Evolutionary conservation across 2,797 vertebrate genomes (phyloP).

Genomic region (Rhodeus uyekii): DNA sequence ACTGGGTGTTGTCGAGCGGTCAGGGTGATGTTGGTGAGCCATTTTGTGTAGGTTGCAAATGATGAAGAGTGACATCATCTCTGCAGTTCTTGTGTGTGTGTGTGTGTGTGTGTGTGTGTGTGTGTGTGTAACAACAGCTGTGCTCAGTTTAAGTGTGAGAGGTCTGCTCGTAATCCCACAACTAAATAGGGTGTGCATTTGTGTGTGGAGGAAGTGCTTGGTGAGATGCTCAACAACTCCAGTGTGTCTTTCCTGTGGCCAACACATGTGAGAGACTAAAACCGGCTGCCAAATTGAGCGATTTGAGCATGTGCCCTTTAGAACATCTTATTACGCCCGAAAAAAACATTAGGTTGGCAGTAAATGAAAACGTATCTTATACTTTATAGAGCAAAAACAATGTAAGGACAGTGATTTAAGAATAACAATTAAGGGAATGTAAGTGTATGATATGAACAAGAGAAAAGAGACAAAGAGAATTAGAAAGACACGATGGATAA

Average conservation of each 20-base stretch:
- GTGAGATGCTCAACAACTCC: constrained; percentile 30
- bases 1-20: neutral
- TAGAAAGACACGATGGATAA: constrained; percentile 15
- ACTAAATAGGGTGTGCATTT: constrained; percentile 51
- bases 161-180: constrained; percentile 27
- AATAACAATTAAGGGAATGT: constrained; percentile 8
- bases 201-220: constrained; percentile 46
- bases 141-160: constrained; percentile 1
- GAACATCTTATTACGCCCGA: constrained; percentile 18
- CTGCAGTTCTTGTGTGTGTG: constrained; percentile 4
- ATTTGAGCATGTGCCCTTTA: constrained; percentile 41
- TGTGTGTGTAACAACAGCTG: constrained; percentile 29
- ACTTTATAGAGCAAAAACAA: constrained; percentile 33
- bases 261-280: constrained; percentile 62
- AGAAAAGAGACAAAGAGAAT: constrained; percentile 14
- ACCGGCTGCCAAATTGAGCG: constrained; percentile 55
- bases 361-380: constrained; percentile 35
- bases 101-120: constrained; percentile 31
- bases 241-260: constrained; percentile 58
- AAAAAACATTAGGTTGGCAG: constrained; percentile 15
- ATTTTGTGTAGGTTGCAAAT: constrained; percentile 10
- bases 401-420: constrained; percentile 35
- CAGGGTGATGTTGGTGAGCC: constrained; percentile 21
- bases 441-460: constrained; percentile 4
- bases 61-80: constrained; percentile 33